Evolutionary conservation across 2,888 invertebrate genomes (phyloP).

Genomic region (Matsumyia berberina): DNA sequence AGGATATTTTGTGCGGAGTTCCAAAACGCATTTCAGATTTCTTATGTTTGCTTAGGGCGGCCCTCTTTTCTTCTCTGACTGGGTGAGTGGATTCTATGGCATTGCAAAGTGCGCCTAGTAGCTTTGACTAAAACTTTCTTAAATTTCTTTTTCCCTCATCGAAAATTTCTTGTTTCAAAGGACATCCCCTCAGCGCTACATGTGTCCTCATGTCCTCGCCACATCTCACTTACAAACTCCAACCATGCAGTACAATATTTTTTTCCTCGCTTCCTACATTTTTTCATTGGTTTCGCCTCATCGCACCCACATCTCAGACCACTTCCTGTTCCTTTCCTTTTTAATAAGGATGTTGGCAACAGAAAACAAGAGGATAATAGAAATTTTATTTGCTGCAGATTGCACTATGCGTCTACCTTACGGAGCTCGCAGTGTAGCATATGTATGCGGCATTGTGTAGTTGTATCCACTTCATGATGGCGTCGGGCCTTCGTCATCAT

Average conservation of each 20-base stretch:
- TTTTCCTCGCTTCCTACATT: not conserved
- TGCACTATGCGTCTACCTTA: constrained; percentile 61
- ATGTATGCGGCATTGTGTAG: constrained; percentile 21
- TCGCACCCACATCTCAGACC: constrained; percentile 46
- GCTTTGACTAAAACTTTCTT: no score
- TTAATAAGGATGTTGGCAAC: constrained; percentile 63
- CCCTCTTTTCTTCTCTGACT: no score
- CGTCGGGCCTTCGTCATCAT: constrained; percentile 31
- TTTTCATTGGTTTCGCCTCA: constrained; percentile 45
- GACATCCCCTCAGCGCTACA: no score
- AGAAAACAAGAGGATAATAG: constrained; percentile 58
- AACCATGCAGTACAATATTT: constrained; percentile 21
- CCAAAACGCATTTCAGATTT: no score
- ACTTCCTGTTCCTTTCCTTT: constrained; percentile 47
- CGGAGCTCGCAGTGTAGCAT: not conserved
- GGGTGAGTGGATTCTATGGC: no score
- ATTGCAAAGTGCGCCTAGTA: no score
- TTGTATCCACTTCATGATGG: constrained; percentile 31
- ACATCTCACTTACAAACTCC: constrained; percentile 4
- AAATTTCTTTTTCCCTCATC: no score
- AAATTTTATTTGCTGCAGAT: constrained; percentile 67
- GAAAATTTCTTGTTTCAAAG: no score
- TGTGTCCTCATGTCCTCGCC: no score
- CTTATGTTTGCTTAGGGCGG: no score
- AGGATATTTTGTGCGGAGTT: no score